Evolutionary conservation across 2,797 vertebrate species (phyloP).

Genomic region (Anableps anableps): DNA sequence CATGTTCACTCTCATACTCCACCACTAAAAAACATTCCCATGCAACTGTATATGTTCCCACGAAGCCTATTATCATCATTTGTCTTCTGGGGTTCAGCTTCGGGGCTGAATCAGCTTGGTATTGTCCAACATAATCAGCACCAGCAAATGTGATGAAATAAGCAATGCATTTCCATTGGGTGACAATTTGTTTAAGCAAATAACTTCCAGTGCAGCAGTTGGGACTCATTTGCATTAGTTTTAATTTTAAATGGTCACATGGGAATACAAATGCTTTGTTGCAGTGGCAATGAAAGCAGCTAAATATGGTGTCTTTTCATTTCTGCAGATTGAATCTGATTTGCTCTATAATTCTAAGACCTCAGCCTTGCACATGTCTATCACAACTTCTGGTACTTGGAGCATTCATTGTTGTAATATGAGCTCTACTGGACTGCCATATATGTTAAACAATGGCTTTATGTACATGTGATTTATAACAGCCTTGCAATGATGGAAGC

Average conservation of each 20-base stretch:
- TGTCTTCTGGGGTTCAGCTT: conserved; percentile 44
- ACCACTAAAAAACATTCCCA: neutral
- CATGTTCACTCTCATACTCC: neutral
- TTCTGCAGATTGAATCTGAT: neutral
- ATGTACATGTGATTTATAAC: neutral
- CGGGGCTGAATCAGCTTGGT: conserved; percentile 25
- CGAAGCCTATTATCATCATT: conserved; percentile 15
- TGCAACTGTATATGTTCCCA: conserved; percentile 3
- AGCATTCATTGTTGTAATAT: neutral
- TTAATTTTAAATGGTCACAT: conserved; percentile 52
- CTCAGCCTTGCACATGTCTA: neutral
- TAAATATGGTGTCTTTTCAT: conserved; percentile 10
- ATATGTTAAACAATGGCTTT: neutral
- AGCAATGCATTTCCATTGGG: conserved; percentile 27
- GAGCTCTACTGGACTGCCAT: neutral
- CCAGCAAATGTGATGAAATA: conserved; percentile 19
- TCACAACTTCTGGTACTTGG: neutral
- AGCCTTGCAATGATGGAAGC: neutral
- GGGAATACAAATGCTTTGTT: conserved; percentile 31
- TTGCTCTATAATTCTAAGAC: neutral
- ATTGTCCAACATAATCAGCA: conserved; percentile 8
- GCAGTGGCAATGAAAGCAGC: neutral
- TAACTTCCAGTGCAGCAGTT: conserved; percentile 58
- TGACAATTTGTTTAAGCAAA: conserved; percentile 62
- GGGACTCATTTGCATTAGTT: conserved; percentile 66